Conservation (phyloP, 2,888 invertebrate species). For the Helicoverpa assulta region DNA sequence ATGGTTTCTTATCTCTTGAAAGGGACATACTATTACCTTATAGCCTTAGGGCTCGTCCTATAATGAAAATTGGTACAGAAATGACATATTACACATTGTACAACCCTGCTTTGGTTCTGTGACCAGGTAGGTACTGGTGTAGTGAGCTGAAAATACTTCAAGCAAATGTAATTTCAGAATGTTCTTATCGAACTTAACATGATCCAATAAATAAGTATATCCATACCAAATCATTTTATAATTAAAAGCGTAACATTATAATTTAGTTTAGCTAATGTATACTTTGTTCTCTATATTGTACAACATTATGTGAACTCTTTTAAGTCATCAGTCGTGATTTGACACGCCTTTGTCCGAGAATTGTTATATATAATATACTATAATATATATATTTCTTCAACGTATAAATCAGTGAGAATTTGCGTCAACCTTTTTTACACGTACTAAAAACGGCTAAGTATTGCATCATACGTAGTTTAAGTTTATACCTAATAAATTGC, state of each 20-base stretch:
- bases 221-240: conserved; percentile 27
- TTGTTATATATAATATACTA: conserved; percentile 32
- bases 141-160: no score
- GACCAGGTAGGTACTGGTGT: no score
- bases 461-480: conserved; percentile 46
- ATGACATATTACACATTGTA: no score
- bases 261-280: conserved; percentile 28
- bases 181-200: background rate
- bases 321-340: conserved; percentile 53
- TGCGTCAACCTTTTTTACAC: conserved; percentile 56
- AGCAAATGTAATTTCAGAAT: no score
- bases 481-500: background rate
- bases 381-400: conserved; percentile 55
- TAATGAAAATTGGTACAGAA: no score
- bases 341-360: conserved; percentile 59
- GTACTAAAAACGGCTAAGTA: conserved; percentile 4
- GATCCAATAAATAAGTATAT: background rate
- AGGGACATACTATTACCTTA: no score
- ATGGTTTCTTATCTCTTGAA: no score
- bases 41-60: no score
- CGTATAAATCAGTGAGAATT: conserved; percentile 42
- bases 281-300: conserved; percentile 42
- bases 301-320: conserved; percentile 34
- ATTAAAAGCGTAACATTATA: conserved; percentile 14
- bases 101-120: no score